Evolutionary conservation across 2,888 invertebrate species (phyloP), one percentile per base, ranked within the genome.

Genomic region (Pristionchus mayeri): DNA sequence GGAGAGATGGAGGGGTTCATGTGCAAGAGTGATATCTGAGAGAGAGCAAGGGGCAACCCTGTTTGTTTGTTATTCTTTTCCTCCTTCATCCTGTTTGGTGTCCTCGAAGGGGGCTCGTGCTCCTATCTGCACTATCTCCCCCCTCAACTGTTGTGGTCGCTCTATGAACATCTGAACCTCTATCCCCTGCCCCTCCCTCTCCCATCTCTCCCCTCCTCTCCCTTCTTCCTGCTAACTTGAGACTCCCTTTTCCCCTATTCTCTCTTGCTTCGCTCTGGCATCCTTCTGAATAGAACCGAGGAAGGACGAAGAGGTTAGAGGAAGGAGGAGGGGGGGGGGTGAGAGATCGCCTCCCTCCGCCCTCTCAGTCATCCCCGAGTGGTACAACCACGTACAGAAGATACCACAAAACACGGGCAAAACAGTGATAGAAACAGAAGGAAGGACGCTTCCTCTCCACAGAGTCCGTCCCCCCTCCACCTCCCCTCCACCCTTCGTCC

Each of bases 231-330:
- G 18, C 34, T 63, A 63, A 63, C 63, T 63, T 63, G 63, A 63
- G 63, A 63, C 63, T 63, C 34, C n/a, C 63, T 63, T 34, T 34
- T 24, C 60, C 13, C 24, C 57, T 57, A 21, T 57, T 57, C 57
- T 63, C 60, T 34, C 44, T 13, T n/a, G n/a, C n/a, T n/a, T 44
- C 44, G 7, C 44, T 44, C 13, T 13, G 13, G 44, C 13, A 6
- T 63, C 63, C 63, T 63, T 63, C 63, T 63, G 63, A 63, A 63
- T 63, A 63, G 63, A 63, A 63, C 63, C 63, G 30, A 63, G 18
- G 34, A 34, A 34, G 63, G 63, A 27, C 63, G 63, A 63, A 63
- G 63, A 63, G 63, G 63, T 63, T 63, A 63, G 63, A 18, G 34
- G 24, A 18, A 63, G 63, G 30, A 63, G 34, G 34, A 34, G 63